Evolutionary conservation across 2,113 vertebrate species (phyloP).

Genomic region (Clarias batrachus): DNA sequence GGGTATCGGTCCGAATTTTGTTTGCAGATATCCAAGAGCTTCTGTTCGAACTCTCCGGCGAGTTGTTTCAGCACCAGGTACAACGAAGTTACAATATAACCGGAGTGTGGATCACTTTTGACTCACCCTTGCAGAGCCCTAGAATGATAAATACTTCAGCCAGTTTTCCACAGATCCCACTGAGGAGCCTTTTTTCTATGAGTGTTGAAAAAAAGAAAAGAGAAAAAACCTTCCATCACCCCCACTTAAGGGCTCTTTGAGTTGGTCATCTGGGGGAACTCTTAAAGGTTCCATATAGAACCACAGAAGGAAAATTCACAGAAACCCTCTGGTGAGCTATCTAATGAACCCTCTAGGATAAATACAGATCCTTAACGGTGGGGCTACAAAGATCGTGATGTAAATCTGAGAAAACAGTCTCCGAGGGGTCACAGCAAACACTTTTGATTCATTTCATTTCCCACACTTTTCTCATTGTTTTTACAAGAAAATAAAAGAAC

Average conservation of each 20-base stretch:
- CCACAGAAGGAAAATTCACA: background rate
- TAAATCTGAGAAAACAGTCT: background rate
- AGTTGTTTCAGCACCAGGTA: too few relatives aligned
- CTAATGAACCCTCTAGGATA: background rate
- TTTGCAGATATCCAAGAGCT: too few relatives aligned
- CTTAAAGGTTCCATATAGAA: background rate
- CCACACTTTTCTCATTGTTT: slow-evolving; percentile 22
- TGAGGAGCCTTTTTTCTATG: background rate
- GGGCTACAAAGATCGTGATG: background rate
- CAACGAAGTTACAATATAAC: too few relatives aligned
- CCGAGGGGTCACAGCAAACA: background rate
- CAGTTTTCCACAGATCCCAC: background rate
- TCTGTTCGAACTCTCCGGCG: too few relatives aligned
- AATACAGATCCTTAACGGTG: background rate
- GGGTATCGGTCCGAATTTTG: too few relatives aligned
- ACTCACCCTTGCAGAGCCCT: background rate
- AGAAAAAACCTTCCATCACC: background rate
- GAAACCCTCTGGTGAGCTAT: background rate
- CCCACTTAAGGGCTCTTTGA: background rate
- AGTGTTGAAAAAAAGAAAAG: too few relatives aligned
- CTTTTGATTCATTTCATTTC: slow-evolving; percentile 4
- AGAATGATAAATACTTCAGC: background rate
- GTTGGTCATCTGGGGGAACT: background rate
- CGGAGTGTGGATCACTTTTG: too few relatives aligned
- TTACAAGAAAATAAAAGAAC: slow-evolving; percentile 26